Base-by-base conservation (phyloP, 2,797 vertebrate species). In the Myripristis murdjan region DNA sequence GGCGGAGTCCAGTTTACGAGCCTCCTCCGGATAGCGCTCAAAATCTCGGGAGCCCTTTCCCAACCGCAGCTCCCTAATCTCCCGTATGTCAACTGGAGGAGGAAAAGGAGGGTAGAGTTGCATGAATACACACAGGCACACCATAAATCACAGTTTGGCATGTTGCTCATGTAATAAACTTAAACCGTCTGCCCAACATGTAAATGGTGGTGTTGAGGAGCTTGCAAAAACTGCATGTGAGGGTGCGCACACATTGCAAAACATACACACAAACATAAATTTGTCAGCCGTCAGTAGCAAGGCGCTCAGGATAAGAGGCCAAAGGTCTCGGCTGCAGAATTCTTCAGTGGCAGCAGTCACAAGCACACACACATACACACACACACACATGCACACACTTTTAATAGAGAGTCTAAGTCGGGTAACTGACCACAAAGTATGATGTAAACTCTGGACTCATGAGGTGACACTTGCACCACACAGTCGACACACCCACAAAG, bases 1-100 rank as follows among this genome's bases (percentile, higher is more conserved):
- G 65, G 90, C 59, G 35, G 92, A 57, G 87, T 97, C 96, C 68
- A 96, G 79, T 70, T 96, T 96, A 33, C 96, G 94, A 52, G 96
- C 94, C 0, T 97, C 96, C 87, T 97, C 96, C 0, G 95, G 95
- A 54, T 95, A 97, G 18, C 96, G 95, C 87, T 97, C 96, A 12
- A 97, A 97, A 81, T 97, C 96, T 48, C 96, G 90, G 1, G 96
- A 96, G 71, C 94, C 93, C 88, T 95, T 96, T 48, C 96, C 96
- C 69, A 94, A 87, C 11, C 96, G 95, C 86, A 97, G 95, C 93
- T 97, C 96, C 84, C 94, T 94, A 82, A 97, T 96, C 90, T 97
- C 96, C 76, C 94, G 92, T n/a, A 97, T 94, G 86, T 97, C 96
- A 23, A 96, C 96, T 96, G 81, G 48, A 73, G 73, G 82, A 66